Evolutionary conservation across 2,797 vertebrate species (phyloP).

Genomic region (Arctocebus calabarensis): DNA sequence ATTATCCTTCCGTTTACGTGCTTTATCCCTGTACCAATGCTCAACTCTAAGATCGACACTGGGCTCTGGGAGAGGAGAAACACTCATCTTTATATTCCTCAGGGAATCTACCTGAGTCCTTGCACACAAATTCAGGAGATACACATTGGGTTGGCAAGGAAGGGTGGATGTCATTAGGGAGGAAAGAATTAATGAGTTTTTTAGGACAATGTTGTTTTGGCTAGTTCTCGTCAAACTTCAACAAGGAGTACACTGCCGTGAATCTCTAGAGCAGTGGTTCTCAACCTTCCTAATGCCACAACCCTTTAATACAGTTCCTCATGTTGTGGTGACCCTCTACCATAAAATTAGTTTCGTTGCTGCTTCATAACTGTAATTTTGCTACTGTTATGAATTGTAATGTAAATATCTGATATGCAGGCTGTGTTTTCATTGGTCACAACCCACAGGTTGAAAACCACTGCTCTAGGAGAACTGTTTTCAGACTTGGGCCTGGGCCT

Average conservation of each 20-base stretch:
- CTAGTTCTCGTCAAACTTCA: constrained; percentile 1
- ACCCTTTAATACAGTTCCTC: too few relatives aligned
- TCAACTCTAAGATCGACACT: background rate
- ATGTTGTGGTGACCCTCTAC: too few relatives aligned
- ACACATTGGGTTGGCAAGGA: background rate
- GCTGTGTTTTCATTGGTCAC: too few relatives aligned
- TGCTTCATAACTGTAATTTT: too few relatives aligned
- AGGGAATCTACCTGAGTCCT: background rate
- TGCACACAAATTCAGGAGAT: background rate
- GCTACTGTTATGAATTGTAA: too few relatives aligned
- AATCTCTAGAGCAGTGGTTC: background rate
- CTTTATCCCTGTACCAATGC: background rate
- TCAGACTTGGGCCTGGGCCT: background rate
- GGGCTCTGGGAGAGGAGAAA: background rate
- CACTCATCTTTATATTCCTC: background rate
- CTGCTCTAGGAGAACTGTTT: background rate
- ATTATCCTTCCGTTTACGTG: background rate
- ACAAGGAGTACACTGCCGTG: background rate
- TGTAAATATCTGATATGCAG: too few relatives aligned
- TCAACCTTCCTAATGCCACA: too few relatives aligned
- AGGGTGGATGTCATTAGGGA: background rate
- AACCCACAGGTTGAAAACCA: too few relatives aligned
- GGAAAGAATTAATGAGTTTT: background rate
- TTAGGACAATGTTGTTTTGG: background rate
- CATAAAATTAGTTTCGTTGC: too few relatives aligned